phyloP scores from a whole-genome alignment of 2,797 vertebrate genomes.

The Sebastes oblongus region DNA sequence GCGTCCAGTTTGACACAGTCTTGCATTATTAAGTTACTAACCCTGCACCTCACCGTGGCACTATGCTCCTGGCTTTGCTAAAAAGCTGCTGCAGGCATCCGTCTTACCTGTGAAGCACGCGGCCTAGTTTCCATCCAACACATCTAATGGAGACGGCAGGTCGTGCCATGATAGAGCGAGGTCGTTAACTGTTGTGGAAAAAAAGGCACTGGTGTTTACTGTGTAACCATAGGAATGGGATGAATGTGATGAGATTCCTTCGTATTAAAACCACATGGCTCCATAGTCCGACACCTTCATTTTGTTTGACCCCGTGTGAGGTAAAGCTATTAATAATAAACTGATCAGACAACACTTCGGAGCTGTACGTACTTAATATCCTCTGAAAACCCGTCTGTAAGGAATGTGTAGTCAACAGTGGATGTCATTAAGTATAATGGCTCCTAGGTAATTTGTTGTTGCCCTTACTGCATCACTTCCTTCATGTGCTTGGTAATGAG shows the following conservation, averaged over 20 bases:
- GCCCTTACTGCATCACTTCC: conserved; percentile 27
- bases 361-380: conserved; percentile 7
- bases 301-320: conserved; percentile 11
- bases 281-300: conserved; percentile 25
- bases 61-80: conserved; percentile 31
- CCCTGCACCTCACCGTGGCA: conserved; percentile 32
- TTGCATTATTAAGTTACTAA: conserved; percentile 48
- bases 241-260: conserved; percentile 44
- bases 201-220: conserved; percentile 18
- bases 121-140: conserved; percentile 37
- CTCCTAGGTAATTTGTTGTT: conserved; percentile 35
- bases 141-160: conserved; percentile 21
- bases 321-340: conserved; percentile 14
- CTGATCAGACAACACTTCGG: neutral
- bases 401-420: conserved; percentile 18
- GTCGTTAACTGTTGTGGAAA: neutral
- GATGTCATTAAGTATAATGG: conserved; percentile 48
- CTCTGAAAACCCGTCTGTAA: conserved; percentile 6
- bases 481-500: conserved; percentile 58
- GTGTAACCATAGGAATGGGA: conserved; percentile 54
- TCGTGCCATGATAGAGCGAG: conserved; percentile 13
- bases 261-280: conserved; percentile 51
- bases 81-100: conserved; percentile 33
- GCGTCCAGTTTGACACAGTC: conserved; percentile 25
- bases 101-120: conserved; percentile 47